phyloP scores from a whole-genome alignment of 1,140 invertebrate species.

The Diabrotica virgifera region DNA sequence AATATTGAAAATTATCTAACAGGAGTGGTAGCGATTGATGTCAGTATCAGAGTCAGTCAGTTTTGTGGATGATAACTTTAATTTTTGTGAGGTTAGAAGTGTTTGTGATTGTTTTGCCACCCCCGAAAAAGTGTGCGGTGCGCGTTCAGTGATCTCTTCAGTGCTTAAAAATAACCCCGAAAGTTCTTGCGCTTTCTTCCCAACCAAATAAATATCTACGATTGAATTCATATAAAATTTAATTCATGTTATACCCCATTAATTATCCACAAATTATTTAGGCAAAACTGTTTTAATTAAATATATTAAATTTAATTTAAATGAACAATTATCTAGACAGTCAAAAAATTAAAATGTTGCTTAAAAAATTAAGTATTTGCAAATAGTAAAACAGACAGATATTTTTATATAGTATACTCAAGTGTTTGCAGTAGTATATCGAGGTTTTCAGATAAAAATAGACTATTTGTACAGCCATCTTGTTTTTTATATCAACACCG shows the following conservation, averaged over 20 bases:
- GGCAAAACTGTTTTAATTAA: no score
- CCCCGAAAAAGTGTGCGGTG: background rate
- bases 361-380: background rate
- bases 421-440: background rate
- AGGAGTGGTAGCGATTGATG: background rate
- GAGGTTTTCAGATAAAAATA: slow-evolving; percentile 42
- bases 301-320: no score
- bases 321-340: no score
- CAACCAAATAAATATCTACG: no score
- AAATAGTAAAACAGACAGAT: background rate
- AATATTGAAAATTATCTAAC: slow-evolving; percentile 8
- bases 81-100: slow-evolving; percentile 21
- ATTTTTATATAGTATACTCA: background rate
- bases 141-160: slow-evolving; percentile 4
- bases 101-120: slow-evolving; percentile 7
- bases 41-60: background rate
- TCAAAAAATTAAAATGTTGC: no score
- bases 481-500: slow-evolving; percentile 22
- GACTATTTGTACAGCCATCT: slow-evolving; percentile 46
- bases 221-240: no score
- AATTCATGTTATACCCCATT: no score
- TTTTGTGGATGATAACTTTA: background rate
- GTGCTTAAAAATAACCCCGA: slow-evolving; percentile 12
- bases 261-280: no score
- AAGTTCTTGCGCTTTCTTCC: background rate